phyloP scores from a whole-genome alignment of 2,113 vertebrate species.

The Neolamprologus sp. region DNA sequence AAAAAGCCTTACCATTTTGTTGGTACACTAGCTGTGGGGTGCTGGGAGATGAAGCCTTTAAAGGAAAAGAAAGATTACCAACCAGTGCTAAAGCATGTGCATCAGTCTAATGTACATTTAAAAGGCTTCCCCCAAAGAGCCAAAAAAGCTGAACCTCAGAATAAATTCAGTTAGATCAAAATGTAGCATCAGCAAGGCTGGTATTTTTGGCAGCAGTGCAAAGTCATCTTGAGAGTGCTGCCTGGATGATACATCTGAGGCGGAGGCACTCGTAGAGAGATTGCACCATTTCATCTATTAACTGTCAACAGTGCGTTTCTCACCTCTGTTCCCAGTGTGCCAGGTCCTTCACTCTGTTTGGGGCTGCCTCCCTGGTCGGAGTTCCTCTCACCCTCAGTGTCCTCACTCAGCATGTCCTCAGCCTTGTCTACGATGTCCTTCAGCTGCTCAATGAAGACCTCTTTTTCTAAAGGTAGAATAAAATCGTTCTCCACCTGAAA shows the following conservation, averaged over 20 bases:
- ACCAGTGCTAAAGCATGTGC: neutral
- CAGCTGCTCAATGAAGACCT: constrained; percentile 95
- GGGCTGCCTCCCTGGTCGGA: constrained; percentile 78
- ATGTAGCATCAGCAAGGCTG: constrained; percentile 18
- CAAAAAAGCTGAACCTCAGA: neutral
- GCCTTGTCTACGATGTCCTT: constrained; percentile 98
- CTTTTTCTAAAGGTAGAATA: constrained; percentile 89
- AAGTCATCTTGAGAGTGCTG: constrained; percentile 22
- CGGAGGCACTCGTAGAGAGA: neutral
- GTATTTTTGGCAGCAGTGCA: constrained; percentile 6
- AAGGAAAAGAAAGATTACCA: constrained; percentile 8
- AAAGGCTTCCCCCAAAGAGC: neutral
- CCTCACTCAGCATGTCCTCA: constrained; percentile 95
- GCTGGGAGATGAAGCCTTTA: constrained; percentile 63
- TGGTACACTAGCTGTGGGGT: constrained; percentile 84
- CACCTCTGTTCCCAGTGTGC: constrained; percentile 73
- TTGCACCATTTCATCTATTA: neutral
- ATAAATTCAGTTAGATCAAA: constrained; percentile 16
- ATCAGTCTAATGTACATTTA: neutral
- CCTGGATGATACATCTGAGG: neutral
- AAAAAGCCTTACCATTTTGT: constrained; percentile 81
- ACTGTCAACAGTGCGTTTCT: constrained; percentile 27
- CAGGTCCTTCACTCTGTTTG: constrained; percentile 69
- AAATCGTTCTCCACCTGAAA: constrained; percentile 94
- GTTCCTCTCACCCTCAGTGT: constrained; percentile 82